phyloP scores from a whole-genome alignment of 2,797 vertebrate genomes.

The Phataginus tetradactyla region DNA sequence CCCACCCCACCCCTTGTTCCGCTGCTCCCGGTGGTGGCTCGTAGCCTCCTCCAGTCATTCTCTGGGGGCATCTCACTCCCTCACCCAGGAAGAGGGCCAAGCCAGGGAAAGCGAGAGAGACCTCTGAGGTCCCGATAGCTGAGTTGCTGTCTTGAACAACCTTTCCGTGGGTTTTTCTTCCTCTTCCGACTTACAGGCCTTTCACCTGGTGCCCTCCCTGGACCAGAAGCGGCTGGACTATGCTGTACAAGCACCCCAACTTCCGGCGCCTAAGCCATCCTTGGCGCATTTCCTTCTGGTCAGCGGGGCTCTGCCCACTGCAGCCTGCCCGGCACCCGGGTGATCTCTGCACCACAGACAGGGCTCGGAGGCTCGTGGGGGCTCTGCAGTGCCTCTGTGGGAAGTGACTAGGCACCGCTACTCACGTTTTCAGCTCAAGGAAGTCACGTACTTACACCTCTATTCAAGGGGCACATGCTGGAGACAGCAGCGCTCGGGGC shows the following conservation, averaged over 20 bases:
- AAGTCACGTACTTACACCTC: background rate
- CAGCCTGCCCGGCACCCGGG: background rate
- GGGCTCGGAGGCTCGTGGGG: accelerated
- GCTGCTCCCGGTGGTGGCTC: background rate
- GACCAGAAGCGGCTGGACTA: background rate
- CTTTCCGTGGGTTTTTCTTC: background rate
- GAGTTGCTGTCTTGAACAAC: background rate
- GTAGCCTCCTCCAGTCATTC: background rate
- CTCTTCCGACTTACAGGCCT: background rate
- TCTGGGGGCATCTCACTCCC: background rate
- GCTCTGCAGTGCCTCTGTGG: background rate
- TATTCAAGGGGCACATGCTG: no score
- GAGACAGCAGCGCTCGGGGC: background rate
- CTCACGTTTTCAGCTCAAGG: background rate
- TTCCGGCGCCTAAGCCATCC: background rate
- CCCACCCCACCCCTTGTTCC: no score
- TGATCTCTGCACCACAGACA: background rate
- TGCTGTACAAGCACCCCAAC: background rate
- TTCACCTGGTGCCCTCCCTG: background rate
- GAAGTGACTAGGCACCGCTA: background rate
- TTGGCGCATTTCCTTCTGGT: background rate
- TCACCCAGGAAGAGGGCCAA: no score
- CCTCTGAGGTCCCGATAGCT: background rate
- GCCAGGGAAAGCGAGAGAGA: background rate
- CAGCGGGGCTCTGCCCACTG: background rate